Base-by-base conservation (phyloP, 1,140 invertebrate genomes). In the Cyclargus thomasi region DNA sequence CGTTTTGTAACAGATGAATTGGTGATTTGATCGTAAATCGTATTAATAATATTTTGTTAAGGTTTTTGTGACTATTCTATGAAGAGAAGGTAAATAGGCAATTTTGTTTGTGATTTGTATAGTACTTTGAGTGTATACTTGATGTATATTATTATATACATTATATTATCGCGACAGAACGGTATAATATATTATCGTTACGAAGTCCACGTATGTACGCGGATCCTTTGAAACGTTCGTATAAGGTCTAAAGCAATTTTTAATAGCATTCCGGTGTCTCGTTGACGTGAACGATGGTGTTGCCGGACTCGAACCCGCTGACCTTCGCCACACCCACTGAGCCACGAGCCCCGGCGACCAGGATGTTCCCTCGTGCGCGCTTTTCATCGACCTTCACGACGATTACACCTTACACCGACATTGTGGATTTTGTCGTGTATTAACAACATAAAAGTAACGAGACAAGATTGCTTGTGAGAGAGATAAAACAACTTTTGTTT, bases 271-370 rank as follows among this genome's bases (percentile, higher is more conserved):
- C 39, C 39, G 39, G 39, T 47, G n/a, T 59, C 10, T 59, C 17
- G 11, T 59, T n/a, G 55, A 59, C 29, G 55, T 47, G 39, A 47
- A 59, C 55, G 20, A 59, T 59, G 55, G 55, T 22, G 14, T 10
- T 17, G 55, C 55, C 17, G 21, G 17, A 59, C 17, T 59, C 55
- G 17, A 59, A 20, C 55, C 17, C 55, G 55, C 4, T 17, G 55
- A 18, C 55, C 55, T 59, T 59, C 55, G 55, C 17, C 55, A 18
- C 55, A 59, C 55, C 55, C 55, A 18, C 55, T 29, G 29, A 18
- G 55, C 17, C 11, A 1, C 55, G 55, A 59, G 16, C 55, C 16
- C 17, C 55, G 8, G 55, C 17, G 55, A 59, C 17, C 55, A 59
- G 55, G 55, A 59, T 59, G 21, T 59, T 11, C 10, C 39, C 39